Base-by-base conservation (phyloP, 2,797 vertebrate genomes). In the Rousettus madagascariensis region DNA sequence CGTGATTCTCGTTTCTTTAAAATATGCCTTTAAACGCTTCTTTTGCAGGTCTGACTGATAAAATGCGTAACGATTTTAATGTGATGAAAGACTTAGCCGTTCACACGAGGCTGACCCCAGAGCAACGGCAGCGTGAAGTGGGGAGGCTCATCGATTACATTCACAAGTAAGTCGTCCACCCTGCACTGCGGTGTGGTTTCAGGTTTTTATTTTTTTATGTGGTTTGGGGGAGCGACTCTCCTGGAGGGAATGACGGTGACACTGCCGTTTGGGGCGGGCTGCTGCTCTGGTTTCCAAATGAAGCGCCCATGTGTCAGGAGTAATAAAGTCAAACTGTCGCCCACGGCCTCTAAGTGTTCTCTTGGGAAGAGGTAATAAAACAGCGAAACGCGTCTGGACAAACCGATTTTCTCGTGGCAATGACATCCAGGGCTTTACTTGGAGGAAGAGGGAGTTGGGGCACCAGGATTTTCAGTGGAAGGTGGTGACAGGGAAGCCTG, bases 41-140 rank as follows among this genome's bases (percentile, higher is more conserved):
- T 28, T 5, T 61, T 11, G 75, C 97, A 99, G 99, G 99, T 4
- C 96, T 99, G 92, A 99, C 99, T 0, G 99, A 99, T 66, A 99
- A 98, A 97, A 99, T 99, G 99, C 98, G 99, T 12, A 98, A 57
- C 1, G 99, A 99, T 97, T 99, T 98, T 95, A 98, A 57, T 6
- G 98, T 99, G 96, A 99, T 99, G 99, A 99, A 98, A 63, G 99
- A 99, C 94, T 95, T 99, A 95, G 97, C 98, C 2, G 1, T 33
- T 8, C 99, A 99, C 86, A 99, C 99, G 0, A 98, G 98, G 93
- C 98, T 99, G 87, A 96, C 95, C 0, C 99, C 99, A 2, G 99
- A 99, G 46, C 98, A 99, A 92, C 98, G 99, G 94, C 98, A 99
- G 91, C 93, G 61, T 1, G 99, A 99, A 89, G 98, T 99, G 9